phyloP scores from a whole-genome alignment of 1,140 invertebrate genomes.

The Centruroides vittatus region DNA sequence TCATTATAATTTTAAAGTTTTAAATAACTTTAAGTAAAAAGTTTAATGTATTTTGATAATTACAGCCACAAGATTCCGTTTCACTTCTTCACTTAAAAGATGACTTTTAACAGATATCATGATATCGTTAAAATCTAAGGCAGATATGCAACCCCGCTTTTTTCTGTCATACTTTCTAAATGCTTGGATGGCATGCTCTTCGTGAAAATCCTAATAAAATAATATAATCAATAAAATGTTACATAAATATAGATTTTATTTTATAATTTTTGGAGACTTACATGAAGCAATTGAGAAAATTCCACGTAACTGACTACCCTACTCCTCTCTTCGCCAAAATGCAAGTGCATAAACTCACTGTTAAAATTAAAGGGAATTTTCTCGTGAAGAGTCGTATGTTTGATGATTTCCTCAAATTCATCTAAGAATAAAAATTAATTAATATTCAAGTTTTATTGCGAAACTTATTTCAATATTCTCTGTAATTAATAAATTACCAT shows the following conservation, averaged over 20 bases:
- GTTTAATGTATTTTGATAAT: not conserved
- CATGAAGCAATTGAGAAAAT: constrained; percentile 95
- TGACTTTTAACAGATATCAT: constrained; percentile 92
- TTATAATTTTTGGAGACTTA: constrained; percentile 33
- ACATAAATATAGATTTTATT: too few relatives aligned
- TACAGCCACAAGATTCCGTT: constrained; percentile 79
- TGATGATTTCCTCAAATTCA: constrained; percentile 89
- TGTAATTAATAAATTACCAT: constrained; percentile 1
- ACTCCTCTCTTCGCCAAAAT: constrained; percentile 92
- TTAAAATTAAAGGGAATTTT: constrained; percentile 93
- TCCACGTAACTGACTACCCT: constrained; percentile 81
- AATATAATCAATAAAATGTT: not conserved
- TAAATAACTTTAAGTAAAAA: not conserved
- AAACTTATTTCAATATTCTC: too few relatives aligned
- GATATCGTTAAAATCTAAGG: constrained; percentile 87
- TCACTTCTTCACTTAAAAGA: constrained; percentile 82
- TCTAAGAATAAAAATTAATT: constrained; percentile 36
- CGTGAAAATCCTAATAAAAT: constrained; percentile 78
- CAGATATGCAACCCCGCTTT: constrained; percentile 77
- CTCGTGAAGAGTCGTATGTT: constrained; percentile 79
- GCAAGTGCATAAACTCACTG: constrained; percentile 85
- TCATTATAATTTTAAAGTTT: too few relatives aligned
- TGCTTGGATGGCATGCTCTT: constrained; percentile 97
- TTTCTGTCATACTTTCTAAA: constrained; percentile 84
- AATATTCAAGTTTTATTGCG: too few relatives aligned